Evolutionary conservation across 2,888 invertebrate genomes (phyloP), one percentile per base, ranked within the genome.

Genomic region (Galerucella pusilla): DNA sequence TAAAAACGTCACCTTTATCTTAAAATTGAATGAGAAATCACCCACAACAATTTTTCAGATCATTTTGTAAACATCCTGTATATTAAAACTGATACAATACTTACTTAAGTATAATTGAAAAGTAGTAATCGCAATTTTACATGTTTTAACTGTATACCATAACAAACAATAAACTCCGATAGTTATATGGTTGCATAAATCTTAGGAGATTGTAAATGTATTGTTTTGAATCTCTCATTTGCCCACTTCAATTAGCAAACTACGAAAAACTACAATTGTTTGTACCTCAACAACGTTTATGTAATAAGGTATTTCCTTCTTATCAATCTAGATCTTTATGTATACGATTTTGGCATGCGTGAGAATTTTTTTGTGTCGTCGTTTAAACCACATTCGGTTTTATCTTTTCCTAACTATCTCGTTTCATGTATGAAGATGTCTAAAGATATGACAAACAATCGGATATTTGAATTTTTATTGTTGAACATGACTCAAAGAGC

Each of bases 301-400:
- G 81, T 78, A 75, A 81, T 75, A 67, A 72, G 75, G 80, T 78
- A 80, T 80, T 84, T 84, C 84, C 84, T 82, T 80, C 81, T 82
- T 82, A 84, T 84, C 84, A 83, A 84, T 83, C 83, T 84, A 75
- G 78, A 81, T 75, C 77, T 72, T 75, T 73, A 65, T 65, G 64
- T 65, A 71, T 78, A 76, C 79, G 77, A 79, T 80, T 81, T 81
- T 78, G 81, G 81, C 82, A 81, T 81, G 82, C 82, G 81, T 82
- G 81, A 81, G 82, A 82, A 77, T 72, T 77, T 76, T 78, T 74
- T 77, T 60, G 75, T 68, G 72, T 69, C 66, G 64, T 70, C 70
- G 63, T 70, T 69, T 70, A 70, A 9, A 64, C 63, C 42, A 70
- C 63, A 70, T 70, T 61, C 52, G 35, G 11, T 63, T 28, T 70